phyloP scores from a whole-genome alignment of 2,797 vertebrate species.

The Pygocentrus nattereri region DNA sequence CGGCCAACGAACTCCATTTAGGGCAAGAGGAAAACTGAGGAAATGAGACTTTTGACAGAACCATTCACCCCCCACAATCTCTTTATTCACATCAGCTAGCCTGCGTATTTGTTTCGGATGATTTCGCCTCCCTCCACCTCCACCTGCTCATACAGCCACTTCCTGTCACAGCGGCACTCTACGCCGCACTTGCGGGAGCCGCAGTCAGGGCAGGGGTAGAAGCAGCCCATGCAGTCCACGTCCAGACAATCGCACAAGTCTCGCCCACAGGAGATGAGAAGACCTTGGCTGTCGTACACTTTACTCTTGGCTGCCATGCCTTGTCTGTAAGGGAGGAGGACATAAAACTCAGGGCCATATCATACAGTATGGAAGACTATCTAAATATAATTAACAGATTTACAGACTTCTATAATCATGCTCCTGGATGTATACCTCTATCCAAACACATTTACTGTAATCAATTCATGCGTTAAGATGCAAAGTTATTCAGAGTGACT shows the following conservation, averaged over 20 bases:
- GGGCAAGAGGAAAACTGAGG: background rate
- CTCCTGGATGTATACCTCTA: too few relatives aligned
- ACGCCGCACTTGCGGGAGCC: slow-evolving; percentile 92
- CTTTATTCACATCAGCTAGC: slow-evolving; percentile 64
- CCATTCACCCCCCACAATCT: background rate
- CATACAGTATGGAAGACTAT: background rate
- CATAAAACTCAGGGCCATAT: background rate
- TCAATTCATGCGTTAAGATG: too few relatives aligned
- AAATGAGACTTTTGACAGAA: background rate
- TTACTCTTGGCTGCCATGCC: slow-evolving; percentile 86
- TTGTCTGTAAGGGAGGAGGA: slow-evolving; percentile 77
- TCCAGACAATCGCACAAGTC: slow-evolving; percentile 97
- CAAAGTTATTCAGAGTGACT: too few relatives aligned
- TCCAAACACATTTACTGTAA: too few relatives aligned
- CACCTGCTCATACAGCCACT: slow-evolving; percentile 98
- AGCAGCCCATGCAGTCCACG: slow-evolving; percentile 94
- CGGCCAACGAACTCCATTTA: background rate
- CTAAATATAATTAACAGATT: too few relatives aligned
- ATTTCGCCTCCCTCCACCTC: slow-evolving; percentile 97
- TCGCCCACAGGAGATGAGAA: slow-evolving; percentile 87
- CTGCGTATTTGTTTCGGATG: slow-evolving; percentile 90
- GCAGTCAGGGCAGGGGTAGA: slow-evolving; percentile 94
- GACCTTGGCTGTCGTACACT: slow-evolving; percentile 91
- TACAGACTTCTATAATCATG: too few relatives aligned
- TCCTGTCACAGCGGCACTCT: slow-evolving; percentile 95